Base-by-base conservation (phyloP, 2,888 invertebrate species). In the Luperina nickerlii region DNA sequence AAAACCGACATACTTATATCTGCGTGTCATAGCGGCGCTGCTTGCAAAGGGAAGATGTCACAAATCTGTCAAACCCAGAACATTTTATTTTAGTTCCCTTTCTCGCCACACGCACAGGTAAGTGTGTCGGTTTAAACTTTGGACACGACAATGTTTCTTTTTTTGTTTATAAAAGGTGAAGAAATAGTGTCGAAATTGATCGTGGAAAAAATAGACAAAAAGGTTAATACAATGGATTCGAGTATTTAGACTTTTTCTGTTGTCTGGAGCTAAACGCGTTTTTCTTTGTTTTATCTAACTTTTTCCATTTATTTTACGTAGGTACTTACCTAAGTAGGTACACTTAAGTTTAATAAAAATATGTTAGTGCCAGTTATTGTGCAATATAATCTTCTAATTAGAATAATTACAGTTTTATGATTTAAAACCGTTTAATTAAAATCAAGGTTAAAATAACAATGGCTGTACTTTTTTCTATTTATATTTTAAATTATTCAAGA, bases 171-270 rank as follows among this genome's bases (percentile, higher is more conserved):
- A 62, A 51, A 45, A 38, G 18, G 13, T 9, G 5, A 69, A 79
- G 38, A 54, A 81, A 54, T 62, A 45, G 5, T 38, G 13, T 45
- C 9, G 20, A 57, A 60, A 27, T 72, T 20, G 48, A 38, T 77
- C 7, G n/a, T 18, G 1, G 20, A 72, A 74, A 82, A 73, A 45
- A 65, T 18, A 7, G 0, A 24, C n/a, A 74, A 54, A 84, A 74
- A 68, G 2, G 8, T 57, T 42, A 74, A 51, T 71, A 27, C 67
- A 74, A 71, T 57, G 11, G 48, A 74, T 78, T 70, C 38, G 57
- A 62, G 42, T 68, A 15, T 9, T 9, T 24, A 4, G 4, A 51
- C 13, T 68, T 73, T 78, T 84, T 79, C 15, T 65, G 54, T 20
- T 32, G 38, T 73, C 62, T 72, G n/a, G 62, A 32, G 45, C n/a